Percentiles rank a stretch among this genome's conserved stretches.
phyloP scores from a whole-genome alignment of 2,888 invertebrate genomes.

The Amphipoea lucens region DNA sequence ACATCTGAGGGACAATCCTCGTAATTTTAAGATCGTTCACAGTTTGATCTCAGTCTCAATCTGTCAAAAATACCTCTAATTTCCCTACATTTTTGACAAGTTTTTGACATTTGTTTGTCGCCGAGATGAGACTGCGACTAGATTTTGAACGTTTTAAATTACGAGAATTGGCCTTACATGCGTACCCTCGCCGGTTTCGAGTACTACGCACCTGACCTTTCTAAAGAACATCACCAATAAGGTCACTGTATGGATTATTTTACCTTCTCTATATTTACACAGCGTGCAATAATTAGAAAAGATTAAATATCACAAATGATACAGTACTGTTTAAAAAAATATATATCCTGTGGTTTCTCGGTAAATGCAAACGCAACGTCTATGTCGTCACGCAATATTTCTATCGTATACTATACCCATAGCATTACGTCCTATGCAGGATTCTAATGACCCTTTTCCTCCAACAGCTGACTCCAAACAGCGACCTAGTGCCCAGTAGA shows the following conservation, averaged over 20 bases:
- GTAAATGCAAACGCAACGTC: not conserved
- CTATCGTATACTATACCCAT: not conserved
- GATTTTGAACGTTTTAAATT: no score
- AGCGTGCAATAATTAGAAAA: not conserved
- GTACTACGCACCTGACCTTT: not conserved
- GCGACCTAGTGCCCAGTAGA: conserved; percentile 78
- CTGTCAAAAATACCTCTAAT: no score
- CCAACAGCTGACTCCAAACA: conserved; percentile 81
- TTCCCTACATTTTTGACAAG: no score
- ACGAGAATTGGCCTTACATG: no score
- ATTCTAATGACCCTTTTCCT: conserved; percentile 20
- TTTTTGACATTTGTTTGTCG: no score
- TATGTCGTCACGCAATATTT: not conserved
- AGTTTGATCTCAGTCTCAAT: no score
- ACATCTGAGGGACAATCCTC: no score
- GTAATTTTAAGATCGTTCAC: no score
- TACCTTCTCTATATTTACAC: not conserved
- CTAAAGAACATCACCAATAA: not conserved
- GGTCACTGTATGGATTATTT: not conserved
- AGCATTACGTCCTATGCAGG: not conserved
- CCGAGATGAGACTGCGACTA: no score
- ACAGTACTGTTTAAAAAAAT: not conserved
- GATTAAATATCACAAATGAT: not conserved
- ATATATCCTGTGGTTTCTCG: not conserved
- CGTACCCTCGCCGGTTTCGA: no score